Conservation (phyloP, 2,888 invertebrate genomes). For the Cepaea hortensis region DNA sequence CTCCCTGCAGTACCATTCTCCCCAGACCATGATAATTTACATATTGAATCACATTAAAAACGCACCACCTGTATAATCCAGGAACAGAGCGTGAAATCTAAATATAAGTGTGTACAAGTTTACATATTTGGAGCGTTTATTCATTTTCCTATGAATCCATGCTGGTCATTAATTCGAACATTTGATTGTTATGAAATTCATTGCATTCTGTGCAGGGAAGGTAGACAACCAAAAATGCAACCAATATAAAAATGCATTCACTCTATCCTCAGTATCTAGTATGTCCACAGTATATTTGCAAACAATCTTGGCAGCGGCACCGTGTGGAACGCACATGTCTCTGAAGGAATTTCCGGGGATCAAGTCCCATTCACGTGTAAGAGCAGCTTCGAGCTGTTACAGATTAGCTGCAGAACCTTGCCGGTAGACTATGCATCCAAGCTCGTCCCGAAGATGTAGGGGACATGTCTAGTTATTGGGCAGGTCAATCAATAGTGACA, state of each 20-base stretch:
- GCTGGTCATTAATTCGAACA: too few species aligned
- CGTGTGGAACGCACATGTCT: not conserved
- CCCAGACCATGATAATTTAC: too few species aligned
- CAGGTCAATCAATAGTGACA: not conserved
- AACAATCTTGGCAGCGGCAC: not conserved
- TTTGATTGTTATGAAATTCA: too few species aligned
- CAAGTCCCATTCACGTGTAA: not conserved
- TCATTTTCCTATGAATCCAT: too few species aligned
- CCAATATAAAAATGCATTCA: not conserved
- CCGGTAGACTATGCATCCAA: not conserved
- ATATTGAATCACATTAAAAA: too few species aligned
- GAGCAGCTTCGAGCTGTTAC: too few species aligned
- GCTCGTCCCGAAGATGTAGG: not conserved
- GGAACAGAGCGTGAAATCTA: too few species aligned
- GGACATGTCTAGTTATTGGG: not conserved
- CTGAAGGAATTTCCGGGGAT: not conserved
- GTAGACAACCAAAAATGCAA: not conserved
- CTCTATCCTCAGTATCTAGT: not conserved
- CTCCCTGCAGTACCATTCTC: too few species aligned
- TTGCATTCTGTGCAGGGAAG: too few species aligned
- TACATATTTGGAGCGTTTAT: too few species aligned
- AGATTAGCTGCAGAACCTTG: not conserved
- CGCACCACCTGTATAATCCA: too few species aligned
- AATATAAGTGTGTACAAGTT: too few species aligned
- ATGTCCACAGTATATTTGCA: not conserved